These are phyloP conservation scores for Pilophorus perplexus DNA, from an alignment of 2,888 invertebrate genomes.

Conservation along the genomic window DNA sequence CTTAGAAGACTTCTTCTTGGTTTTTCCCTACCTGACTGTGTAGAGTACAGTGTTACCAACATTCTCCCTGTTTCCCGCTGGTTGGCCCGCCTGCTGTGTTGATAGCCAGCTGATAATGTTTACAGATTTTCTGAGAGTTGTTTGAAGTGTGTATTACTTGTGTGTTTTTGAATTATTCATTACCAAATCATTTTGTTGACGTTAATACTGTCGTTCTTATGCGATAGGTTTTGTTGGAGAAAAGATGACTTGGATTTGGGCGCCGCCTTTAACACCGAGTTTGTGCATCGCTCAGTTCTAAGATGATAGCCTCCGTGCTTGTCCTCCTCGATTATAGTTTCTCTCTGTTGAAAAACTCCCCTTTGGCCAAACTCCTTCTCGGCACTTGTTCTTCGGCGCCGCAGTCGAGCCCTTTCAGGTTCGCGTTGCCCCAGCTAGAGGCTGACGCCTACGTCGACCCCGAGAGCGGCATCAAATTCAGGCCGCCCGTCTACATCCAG, in stretches of 20 bases:
- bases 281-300: background rate
- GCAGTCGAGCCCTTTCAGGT: slow-evolving; percentile 7
- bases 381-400: slow-evolving; percentile 1
- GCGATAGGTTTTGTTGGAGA: background rate
- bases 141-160: background rate
- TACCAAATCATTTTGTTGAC: background rate
- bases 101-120: slow-evolving; percentile 8
- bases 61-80: too few relatives aligned
- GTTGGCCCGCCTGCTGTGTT: too few relatives aligned
- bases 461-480: slow-evolving; percentile 56
- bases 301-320: slow-evolving; percentile 27
- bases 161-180: background rate
- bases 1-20: too few relatives aligned
- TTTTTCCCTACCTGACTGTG: too few relatives aligned
- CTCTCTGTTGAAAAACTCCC: slow-evolving; percentile 19
- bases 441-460: slow-evolving; percentile 18
- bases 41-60: too few relatives aligned
- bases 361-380: background rate
- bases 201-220: background rate
- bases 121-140: background rate
- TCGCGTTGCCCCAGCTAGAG: slow-evolving; percentile 25
- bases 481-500: slow-evolving; percentile 74
- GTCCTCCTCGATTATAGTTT: slow-evolving; percentile 18
- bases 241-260: background rate
- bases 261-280: too few relatives aligned